Conservation (phyloP, 2,888 invertebrate genomes). For the Ptychoptera albimana region DNA sequence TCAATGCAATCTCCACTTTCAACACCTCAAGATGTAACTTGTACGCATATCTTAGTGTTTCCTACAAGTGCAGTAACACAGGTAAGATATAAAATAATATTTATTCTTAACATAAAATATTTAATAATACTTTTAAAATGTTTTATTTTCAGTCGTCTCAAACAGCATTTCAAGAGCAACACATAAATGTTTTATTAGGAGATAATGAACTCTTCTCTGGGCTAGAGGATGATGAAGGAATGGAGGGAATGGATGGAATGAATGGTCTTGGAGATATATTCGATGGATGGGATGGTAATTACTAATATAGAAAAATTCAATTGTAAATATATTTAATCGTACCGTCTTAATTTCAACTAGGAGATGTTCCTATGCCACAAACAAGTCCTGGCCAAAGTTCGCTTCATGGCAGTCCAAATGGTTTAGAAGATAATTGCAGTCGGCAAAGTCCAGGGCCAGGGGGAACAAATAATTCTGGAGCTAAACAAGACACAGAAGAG, state of each 20-base stretch:
- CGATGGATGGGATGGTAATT: slow-evolving; percentile 40
- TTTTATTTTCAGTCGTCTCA: slow-evolving; percentile 40
- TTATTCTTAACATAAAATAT: neutral
- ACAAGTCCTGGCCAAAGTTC: slow-evolving; percentile 38
- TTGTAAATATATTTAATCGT: neutral
- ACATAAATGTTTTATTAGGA: slow-evolving; percentile 47
- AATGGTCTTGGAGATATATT: slow-evolving; percentile 66
- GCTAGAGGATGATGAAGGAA: slow-evolving; percentile 37
- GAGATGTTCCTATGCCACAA: slow-evolving; percentile 29
- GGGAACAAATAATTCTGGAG: slow-evolving; percentile 27
- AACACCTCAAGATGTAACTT: slow-evolving; percentile 91
- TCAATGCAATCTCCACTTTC: slow-evolving; percentile 80
- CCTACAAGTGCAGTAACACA: slow-evolving; percentile 92
- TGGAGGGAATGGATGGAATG: slow-evolving; percentile 52
- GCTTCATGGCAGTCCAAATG: slow-evolving; percentile 38
- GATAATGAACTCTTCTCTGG: slow-evolving; percentile 51
- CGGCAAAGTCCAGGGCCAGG: slow-evolving; percentile 34
- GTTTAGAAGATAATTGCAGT: slow-evolving; percentile 29
- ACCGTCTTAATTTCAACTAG: slow-evolving; percentile 5
- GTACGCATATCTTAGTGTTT: slow-evolving; percentile 96
- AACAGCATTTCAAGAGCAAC: slow-evolving; percentile 52
- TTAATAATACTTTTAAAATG: neutral
- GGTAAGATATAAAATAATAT: slow-evolving; percentile 23
- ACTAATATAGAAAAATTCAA: neutral
- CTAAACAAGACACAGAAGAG: slow-evolving; percentile 26